Evolutionary conservation across 2,888 invertebrate genomes (phyloP), one percentile per base, ranked within the genome.

Genomic region (Protonemura montana): DNA sequence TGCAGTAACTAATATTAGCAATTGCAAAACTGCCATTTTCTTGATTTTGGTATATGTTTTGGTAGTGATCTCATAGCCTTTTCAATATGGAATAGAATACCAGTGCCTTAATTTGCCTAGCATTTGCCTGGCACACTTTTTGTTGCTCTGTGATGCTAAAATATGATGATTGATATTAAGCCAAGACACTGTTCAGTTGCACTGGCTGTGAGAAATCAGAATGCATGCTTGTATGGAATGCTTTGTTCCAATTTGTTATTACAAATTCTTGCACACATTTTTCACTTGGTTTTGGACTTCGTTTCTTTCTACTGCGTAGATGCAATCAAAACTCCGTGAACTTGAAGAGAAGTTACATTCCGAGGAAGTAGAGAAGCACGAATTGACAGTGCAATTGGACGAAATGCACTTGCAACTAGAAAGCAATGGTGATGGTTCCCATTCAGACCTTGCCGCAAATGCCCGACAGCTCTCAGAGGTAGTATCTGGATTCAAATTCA

Each of bases 291-390:
- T 30, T 80, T 81, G 81, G 81, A 30, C 29, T 10, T n/a, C 7
- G 41, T 25, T 42, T 25, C 28, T 84, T 59, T 86, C 77, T 85
- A 7, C 83, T 59, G 77, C 86, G 27, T 85, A 88, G 88, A 88
- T 87, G 85, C 88, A 88, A 80, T 83, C 87, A 28, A 87, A 88
- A 35, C 85, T 88, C n/a, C 78, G 86, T 76, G 88, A 87, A 27
- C 78, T 88, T 16, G 86, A 88, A 85, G 87, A 88, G 86, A 87
- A 87, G 83, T 87, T 88, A 84, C 59, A 86, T 85, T 81, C 80
- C 77, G 86, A 87, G 90, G 89, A 86, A 88, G 87, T 86, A 88
- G 89, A 87, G 88, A 90, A 87, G 88, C 89, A 82, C 89, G 89
- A 87, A 86, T 88, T 88, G 89, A 89, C 87, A 28, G 26, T 42